phyloP scores from a whole-genome alignment of 1,140 invertebrate species.

The Magallana angulata region DNA sequence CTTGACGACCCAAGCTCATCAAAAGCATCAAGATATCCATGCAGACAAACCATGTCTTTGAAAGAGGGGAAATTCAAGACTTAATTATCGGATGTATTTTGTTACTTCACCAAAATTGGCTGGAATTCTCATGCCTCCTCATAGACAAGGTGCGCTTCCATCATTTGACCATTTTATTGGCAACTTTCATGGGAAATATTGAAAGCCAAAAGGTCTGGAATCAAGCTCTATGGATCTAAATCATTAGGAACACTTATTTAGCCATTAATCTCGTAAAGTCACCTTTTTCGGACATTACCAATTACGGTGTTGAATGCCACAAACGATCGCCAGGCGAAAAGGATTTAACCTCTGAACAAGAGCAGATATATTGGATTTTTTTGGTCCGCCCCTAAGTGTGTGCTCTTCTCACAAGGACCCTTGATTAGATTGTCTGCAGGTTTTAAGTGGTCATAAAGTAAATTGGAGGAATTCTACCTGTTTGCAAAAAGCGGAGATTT shows the following conservation, averaged over 20 bases:
- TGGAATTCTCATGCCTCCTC: no score
- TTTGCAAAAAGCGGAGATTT: background rate
- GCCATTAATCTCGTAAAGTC: background rate
- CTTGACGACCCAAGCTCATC: no score
- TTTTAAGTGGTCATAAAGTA: conserved; percentile 8
- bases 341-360: conserved; percentile 6
- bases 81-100: no score
- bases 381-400: background rate
- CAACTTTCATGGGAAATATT: no score
- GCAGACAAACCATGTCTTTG: no score
- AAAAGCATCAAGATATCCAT: no score
- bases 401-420: conserved; percentile 23
- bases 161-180: no score
- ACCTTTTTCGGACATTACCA: conserved; percentile 12
- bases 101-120: no score
- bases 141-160: no score
- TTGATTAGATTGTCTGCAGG: conserved; percentile 19
- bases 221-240: no score
- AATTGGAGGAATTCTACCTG: conserved; percentile 1
- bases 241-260: background rate
- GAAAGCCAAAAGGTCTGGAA: no score
- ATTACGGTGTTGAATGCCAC: conserved; percentile 10
- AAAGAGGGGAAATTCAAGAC: no score
- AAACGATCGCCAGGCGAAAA: background rate
- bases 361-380: conserved; percentile 4